A percentile compares a stretch with the other conserved stretches of the same genome.
Evolutionary conservation across 53 echinoderm and acorn worm species (phyloP).

Genomic region (Astropecten irregularis): DNA sequence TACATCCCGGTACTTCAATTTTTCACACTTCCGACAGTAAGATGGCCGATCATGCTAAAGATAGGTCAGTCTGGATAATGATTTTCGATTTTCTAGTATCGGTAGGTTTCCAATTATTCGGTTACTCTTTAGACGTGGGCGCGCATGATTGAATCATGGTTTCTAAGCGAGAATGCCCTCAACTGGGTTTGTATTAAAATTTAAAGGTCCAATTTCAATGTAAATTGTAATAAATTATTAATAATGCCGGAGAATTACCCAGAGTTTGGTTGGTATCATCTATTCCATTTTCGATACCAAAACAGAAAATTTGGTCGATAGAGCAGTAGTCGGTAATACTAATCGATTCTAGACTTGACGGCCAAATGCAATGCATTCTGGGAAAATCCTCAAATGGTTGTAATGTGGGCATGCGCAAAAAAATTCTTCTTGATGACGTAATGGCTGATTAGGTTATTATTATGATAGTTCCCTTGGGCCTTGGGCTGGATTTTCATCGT

Average conservation of each 20-base stretch:
- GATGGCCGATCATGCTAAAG: conserved; percentile 32
- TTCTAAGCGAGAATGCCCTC: too few relatives aligned
- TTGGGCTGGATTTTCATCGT: too few relatives aligned
- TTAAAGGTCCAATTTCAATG: too few relatives aligned
- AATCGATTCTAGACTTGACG: not conserved
- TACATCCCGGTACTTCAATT: not conserved
- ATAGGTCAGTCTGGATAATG: conserved; percentile 6
- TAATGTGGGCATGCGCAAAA: conserved; percentile 51
- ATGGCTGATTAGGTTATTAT: not conserved
- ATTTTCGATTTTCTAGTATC: not conserved
- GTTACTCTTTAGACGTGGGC: conserved; percentile 12
- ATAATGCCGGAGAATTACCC: too few relatives aligned
- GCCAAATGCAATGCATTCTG: conserved; percentile 35
- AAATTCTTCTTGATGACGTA: conserved; percentile 26
- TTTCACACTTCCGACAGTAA: conserved; percentile 46
- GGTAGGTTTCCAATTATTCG: not conserved
- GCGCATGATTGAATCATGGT: too few relatives aligned
- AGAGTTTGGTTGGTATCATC: too few relatives aligned
- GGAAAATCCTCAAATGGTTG: conserved; percentile 50
- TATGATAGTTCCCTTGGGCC: not conserved
- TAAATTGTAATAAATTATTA: too few relatives aligned
- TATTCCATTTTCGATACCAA: too few relatives aligned
- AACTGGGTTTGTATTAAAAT: too few relatives aligned
- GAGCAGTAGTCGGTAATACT: not conserved
- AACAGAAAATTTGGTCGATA: too few relatives aligned